Evolutionary conservation across 2,888 invertebrate species (phyloP).

Genomic region (Synanthedon vespiformis): DNA sequence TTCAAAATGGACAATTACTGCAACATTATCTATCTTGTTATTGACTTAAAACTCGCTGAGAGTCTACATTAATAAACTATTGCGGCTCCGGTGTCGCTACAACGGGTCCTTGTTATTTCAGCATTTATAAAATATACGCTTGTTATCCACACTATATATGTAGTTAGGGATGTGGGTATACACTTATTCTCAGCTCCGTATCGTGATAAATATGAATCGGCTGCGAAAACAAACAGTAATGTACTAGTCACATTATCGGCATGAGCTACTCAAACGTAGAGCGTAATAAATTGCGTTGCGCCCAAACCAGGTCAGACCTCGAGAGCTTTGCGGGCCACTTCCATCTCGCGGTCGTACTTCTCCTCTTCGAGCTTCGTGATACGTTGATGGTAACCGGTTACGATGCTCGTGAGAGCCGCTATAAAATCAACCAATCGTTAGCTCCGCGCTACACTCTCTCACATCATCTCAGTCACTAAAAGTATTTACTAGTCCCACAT

Average conservation of each 20-base stretch:
- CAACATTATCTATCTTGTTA: conserved; percentile 40
- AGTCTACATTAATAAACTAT: conserved; percentile 46
- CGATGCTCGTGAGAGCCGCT: conserved; percentile 77
- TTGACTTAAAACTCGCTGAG: conserved; percentile 44
- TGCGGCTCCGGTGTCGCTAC: conserved; percentile 44
- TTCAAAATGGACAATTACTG: conserved; percentile 41
- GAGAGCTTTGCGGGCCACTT: conserved; percentile 94
- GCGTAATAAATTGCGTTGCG: conserved; percentile 46
- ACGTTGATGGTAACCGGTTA: conserved; percentile 85
- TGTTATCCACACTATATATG: conserved; percentile 56
- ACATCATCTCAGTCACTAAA: conserved; percentile 1
- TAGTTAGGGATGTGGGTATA: conserved; percentile 49
- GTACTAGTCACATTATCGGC: conserved; percentile 64
- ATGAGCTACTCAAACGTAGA: conserved; percentile 61
- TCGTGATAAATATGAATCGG: conserved; percentile 45
- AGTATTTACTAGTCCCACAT: conserved; percentile 12
- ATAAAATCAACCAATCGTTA: conserved; percentile 63
- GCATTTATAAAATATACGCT: conserved; percentile 46
- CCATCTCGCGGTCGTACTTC: conserved; percentile 98
- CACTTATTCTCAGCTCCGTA: conserved; percentile 48
- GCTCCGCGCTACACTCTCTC: conserved; percentile 19
- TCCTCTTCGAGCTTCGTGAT: conserved; percentile 86
- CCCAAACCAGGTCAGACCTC: conserved; percentile 82
- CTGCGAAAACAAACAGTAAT: conserved; percentile 60
- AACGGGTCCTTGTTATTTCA: conserved; percentile 61